phyloP scores from a whole-genome alignment of 2,888 invertebrate genomes.

The Leuctra nigra region DNA sequence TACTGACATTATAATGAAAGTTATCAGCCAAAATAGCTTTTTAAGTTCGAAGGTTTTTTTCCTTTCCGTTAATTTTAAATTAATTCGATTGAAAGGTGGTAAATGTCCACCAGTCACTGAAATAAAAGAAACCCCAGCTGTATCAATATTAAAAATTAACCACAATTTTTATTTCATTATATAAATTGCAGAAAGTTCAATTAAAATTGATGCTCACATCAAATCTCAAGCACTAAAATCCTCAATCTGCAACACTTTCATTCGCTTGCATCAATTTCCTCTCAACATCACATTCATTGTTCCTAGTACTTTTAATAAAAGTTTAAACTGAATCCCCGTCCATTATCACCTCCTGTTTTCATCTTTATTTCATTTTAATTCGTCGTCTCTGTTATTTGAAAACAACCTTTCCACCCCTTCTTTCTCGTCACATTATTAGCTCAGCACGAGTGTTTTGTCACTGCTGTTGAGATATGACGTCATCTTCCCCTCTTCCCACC shows the following conservation, averaged over 20 bases:
- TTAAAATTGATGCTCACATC: too few species aligned
- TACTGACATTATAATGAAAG: too few species aligned
- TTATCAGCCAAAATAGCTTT: too few species aligned
- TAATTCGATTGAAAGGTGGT: too few species aligned
- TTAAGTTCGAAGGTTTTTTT: too few species aligned
- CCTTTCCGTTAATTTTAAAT: too few species aligned
- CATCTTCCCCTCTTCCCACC: not conserved
- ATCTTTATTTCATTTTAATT: conserved; percentile 16
- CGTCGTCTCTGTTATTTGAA: conserved; percentile 8
- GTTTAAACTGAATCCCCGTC: conserved; percentile 4
- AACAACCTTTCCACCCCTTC: conserved; percentile 15
- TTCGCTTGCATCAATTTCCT: not conserved
- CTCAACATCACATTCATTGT: not conserved
- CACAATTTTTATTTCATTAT: too few species aligned
- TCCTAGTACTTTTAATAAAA: conserved; percentile 2
- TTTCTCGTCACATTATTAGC: conserved; percentile 20
- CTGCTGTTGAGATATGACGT: conserved; percentile 5
- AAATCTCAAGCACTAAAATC: not conserved
- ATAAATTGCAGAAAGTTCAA: too few species aligned
- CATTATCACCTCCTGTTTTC: conserved; percentile 9
- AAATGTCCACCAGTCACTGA: too few species aligned
- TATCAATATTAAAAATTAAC: too few species aligned
- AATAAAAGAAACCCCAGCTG: too few species aligned
- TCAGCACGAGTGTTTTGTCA: conserved; percentile 22
- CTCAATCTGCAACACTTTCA: not conserved